A percentile compares a stretch with the other conserved stretches of the same genome.
phyloP scores from a whole-genome alignment of 2,888 invertebrate species.

The Brenthis hecate region DNA sequence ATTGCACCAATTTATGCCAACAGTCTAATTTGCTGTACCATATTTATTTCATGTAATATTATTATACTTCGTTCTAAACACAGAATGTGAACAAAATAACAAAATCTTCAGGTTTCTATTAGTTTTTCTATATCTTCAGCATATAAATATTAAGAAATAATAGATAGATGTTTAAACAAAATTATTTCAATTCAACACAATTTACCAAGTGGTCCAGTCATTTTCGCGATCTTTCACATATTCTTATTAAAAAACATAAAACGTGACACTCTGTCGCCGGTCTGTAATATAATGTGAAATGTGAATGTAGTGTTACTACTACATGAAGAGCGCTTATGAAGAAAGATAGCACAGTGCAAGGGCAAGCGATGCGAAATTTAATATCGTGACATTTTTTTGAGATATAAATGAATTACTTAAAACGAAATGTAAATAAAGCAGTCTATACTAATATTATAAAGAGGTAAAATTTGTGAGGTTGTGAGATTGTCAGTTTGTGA shows the following conservation, averaged over 20 bases:
- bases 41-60: too few species aligned
- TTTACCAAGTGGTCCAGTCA: slow-evolving; percentile 43
- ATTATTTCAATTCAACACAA: background rate
- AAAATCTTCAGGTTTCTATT: too few species aligned
- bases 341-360: slow-evolving; percentile 21
- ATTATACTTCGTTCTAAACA: too few species aligned
- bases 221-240: slow-evolving; percentile 22
- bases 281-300: slow-evolving; percentile 28
- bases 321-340: background rate
- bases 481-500: too few species aligned
- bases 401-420: too few species aligned
- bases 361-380: slow-evolving; percentile 38
- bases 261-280: slow-evolving; percentile 25
- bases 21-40: background rate
- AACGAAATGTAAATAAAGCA: too few species aligned
- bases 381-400: slow-evolving; percentile 18
- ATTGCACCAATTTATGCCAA: slow-evolving; percentile 5
- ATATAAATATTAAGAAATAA: too few species aligned
- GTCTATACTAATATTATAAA: too few species aligned
- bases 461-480: too few species aligned
- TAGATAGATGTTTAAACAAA: too few species aligned
- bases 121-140: too few species aligned
- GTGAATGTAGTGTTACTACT: background rate
- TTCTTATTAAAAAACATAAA: slow-evolving; percentile 7
- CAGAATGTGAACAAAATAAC: too few species aligned